Conservation (phyloP, 2,888 invertebrate species). For the Papilio elwesi region DNA sequence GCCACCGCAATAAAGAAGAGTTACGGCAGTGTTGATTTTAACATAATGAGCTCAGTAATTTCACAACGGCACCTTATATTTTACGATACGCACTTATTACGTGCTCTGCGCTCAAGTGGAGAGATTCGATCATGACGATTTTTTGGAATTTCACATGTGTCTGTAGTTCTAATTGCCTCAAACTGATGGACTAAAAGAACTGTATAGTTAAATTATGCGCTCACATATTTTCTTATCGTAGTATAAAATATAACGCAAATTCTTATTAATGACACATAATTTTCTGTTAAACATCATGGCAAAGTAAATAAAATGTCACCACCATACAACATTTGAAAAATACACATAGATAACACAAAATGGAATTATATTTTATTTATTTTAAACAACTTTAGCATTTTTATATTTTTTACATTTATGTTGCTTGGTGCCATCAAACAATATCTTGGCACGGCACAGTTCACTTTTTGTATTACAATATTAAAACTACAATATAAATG, state of each 20-base stretch:
- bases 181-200: background rate
- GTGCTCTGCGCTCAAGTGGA: slow-evolving; percentile 11
- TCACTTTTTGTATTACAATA: too few species aligned
- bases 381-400: too few species aligned
- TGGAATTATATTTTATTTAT: too few species aligned
- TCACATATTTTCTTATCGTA: background rate
- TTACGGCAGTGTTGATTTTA: slow-evolving; percentile 72
- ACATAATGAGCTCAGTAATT: slow-evolving; percentile 69
- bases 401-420: too few species aligned
- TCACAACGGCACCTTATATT: slow-evolving; percentile 51
- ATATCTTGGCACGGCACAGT: too few species aligned
- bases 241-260: background rate
- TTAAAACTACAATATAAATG: too few species aligned
- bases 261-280: background rate
- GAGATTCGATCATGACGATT: slow-evolving; percentile 31
- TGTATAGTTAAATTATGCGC: slow-evolving; percentile 3
- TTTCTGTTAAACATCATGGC: background rate
- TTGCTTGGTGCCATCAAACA: too few species aligned
- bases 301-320: too few species aligned
- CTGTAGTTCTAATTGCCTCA: slow-evolving; percentile 13
- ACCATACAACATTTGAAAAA: too few species aligned
- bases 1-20: slow-evolving; percentile 66
- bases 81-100: slow-evolving; percentile 39
- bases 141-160: slow-evolving; percentile 30
- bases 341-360: too few species aligned